Evolutionary conservation across 2,888 invertebrate genomes (phyloP).

Genomic region (Amaurobius ferox): DNA sequence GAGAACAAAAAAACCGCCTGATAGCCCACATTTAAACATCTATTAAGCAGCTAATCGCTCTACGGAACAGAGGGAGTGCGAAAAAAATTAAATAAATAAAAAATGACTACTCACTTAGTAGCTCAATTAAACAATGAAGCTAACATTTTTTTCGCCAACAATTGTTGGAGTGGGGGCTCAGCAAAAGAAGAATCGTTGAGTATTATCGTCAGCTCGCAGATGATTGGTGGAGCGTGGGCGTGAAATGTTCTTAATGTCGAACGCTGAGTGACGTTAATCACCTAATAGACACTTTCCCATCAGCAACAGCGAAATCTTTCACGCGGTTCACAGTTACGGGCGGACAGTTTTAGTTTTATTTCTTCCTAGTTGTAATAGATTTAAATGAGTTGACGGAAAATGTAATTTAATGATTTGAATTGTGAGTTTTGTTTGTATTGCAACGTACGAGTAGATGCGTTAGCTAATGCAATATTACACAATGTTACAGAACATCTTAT

Average conservation of each 20-base stretch:
- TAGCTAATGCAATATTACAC: no score
- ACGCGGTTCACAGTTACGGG: constrained; percentile 17
- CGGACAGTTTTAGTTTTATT: not conserved
- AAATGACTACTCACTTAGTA: constrained; percentile 24
- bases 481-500: no score
- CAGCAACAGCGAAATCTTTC: constrained; percentile 34
- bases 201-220: constrained; percentile 36
- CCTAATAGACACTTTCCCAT: constrained; percentile 61
- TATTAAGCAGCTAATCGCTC: constrained; percentile 56
- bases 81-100: constrained; percentile 12
- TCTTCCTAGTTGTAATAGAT: constrained; percentile 9
- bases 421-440: not conserved
- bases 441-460: no score
- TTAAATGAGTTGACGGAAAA: not conserved
- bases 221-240: constrained; percentile 67
- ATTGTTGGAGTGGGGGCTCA: constrained; percentile 22
- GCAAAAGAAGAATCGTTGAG: constrained; percentile 17
- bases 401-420: not conserved
- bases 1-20: constrained; percentile 7
- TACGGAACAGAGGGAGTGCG: constrained; percentile 21
- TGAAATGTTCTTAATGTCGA: constrained; percentile 62
- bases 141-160: constrained; percentile 27
- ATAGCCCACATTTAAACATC: constrained; percentile 33
- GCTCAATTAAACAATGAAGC: constrained; percentile 65
- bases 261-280: constrained; percentile 61